phyloP scores from a whole-genome alignment of 2,113 vertebrate genomes.

The Phaetusa simplex region DNA sequence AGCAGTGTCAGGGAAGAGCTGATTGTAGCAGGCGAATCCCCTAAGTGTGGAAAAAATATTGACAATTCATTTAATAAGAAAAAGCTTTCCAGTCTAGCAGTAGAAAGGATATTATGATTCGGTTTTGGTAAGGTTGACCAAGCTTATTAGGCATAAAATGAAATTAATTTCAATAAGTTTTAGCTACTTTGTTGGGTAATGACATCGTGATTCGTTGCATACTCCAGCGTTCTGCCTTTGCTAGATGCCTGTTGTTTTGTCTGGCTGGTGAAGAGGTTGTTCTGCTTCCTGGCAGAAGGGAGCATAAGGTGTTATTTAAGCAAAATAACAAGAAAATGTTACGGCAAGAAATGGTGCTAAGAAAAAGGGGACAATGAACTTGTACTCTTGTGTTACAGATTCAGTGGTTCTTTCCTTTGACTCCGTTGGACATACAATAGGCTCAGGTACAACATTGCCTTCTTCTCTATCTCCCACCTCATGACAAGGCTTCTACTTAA shows the following conservation, averaged over 20 bases:
- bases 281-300: neutral
- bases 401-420: conserved; percentile 85
- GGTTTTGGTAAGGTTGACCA: neutral
- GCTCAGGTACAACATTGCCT: conserved; percentile 89
- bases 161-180: neutral
- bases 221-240: neutral
- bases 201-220: neutral
- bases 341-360: neutral
- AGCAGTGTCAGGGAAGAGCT: neutral
- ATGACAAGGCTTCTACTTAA: conserved; percentile 43
- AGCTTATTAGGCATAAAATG: neutral
- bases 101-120: neutral
- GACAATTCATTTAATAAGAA: neutral
- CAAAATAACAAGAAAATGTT: neutral
- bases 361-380: conserved; percentile 75
- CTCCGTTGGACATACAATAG: conserved; percentile 91
- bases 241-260: neutral
- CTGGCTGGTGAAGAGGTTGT: neutral
- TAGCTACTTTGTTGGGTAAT: neutral
- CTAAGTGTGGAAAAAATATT: neutral
- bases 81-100: neutral
- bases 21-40: fast-evolving
- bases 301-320: neutral
- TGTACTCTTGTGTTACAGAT: conserved; percentile 98
- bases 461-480: conserved; percentile 59